A percentile compares a stretch with the other conserved stretches of the same genome.
Evolutionary conservation across 2,797 vertebrate genomes (phyloP).

Genomic region (Etheostoma perlongum): DNA sequence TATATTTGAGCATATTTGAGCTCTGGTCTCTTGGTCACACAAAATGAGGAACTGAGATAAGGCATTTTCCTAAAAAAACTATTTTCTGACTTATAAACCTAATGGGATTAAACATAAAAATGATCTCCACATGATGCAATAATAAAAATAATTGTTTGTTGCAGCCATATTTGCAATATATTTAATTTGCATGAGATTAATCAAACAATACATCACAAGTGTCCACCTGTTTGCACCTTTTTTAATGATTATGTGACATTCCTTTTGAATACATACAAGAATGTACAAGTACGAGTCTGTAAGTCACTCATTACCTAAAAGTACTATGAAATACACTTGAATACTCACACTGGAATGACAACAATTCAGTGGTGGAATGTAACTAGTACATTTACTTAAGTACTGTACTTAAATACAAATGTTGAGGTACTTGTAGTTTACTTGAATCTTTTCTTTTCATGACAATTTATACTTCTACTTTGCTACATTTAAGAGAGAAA

Average conservation of each 20-base stretch:
- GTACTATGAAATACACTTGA: background rate
- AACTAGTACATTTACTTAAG: too few species aligned
- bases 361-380: too few species aligned
- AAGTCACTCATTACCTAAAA: constrained; percentile 6
- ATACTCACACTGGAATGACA: constrained; percentile 27
- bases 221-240: background rate
- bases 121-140: background rate
- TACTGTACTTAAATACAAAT: too few species aligned
- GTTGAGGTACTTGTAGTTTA: too few species aligned
- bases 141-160: background rate
- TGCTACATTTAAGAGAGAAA: too few species aligned
- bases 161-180: background rate
- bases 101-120: background rate
- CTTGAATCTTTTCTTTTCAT: too few species aligned
- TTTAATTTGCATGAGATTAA: background rate
- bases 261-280: background rate
- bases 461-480: too few species aligned
- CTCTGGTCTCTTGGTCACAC: background rate
- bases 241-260: background rate
- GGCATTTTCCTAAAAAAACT: background rate
- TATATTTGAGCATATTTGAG: background rate
- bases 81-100: background rate
- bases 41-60: background rate
- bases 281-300: background rate
- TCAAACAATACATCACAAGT: background rate